Percentiles rank a stretch among this genome's conserved stretches.
phyloP scores from a whole-genome alignment of 1,140 invertebrate species.

The Saxidomus purpurata region DNA sequence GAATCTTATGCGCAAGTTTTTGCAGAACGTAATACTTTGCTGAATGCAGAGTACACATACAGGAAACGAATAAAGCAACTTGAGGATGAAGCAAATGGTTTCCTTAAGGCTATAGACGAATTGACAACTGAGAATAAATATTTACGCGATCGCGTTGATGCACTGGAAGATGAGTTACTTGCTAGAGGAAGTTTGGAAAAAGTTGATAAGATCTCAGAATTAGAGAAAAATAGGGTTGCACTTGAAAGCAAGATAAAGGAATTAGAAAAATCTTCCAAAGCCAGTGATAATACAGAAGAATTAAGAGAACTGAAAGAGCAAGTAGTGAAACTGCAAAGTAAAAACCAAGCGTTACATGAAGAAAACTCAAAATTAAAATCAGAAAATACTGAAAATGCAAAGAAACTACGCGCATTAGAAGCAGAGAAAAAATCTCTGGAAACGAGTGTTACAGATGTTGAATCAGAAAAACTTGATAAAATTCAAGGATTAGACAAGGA shows the following conservation, averaged over 20 bases:
- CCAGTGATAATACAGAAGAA: slow-evolving; percentile 54
- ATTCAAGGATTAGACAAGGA: slow-evolving; percentile 68
- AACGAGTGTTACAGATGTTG: slow-evolving; percentile 55
- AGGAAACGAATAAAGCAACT: slow-evolving; percentile 74
- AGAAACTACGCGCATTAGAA: slow-evolving; percentile 69
- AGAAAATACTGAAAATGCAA: slow-evolving; percentile 65
- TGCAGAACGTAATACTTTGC: slow-evolving; percentile 70
- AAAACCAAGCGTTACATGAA: slow-evolving; percentile 72
- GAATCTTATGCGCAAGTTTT: slow-evolving; percentile 73
- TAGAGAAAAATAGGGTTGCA: slow-evolving; percentile 19
- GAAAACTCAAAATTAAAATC: slow-evolving; percentile 72
- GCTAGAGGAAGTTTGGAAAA: slow-evolving; percentile 1
- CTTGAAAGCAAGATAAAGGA: slow-evolving; percentile 59
- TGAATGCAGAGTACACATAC: slow-evolving; percentile 72
- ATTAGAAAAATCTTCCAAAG: slow-evolving; percentile 33
- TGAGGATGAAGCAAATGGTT: slow-evolving; percentile 74
- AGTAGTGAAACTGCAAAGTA: slow-evolving; percentile 71
- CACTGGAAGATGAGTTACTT: slow-evolving; percentile 54
- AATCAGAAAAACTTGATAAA: slow-evolving; percentile 61
- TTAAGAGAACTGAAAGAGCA: slow-evolving; percentile 69
- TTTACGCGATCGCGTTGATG: slow-evolving; percentile 63
- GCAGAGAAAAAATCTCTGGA: slow-evolving; percentile 57
- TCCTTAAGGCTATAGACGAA: slow-evolving; percentile 73
- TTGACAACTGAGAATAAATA: slow-evolving; percentile 70
- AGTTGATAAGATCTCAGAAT: slow-evolving; percentile 57